These are phyloP conservation scores for Perca fluviatilis DNA, from an alignment of 2,113 vertebrate species.

Conservation along the genomic window DNA sequence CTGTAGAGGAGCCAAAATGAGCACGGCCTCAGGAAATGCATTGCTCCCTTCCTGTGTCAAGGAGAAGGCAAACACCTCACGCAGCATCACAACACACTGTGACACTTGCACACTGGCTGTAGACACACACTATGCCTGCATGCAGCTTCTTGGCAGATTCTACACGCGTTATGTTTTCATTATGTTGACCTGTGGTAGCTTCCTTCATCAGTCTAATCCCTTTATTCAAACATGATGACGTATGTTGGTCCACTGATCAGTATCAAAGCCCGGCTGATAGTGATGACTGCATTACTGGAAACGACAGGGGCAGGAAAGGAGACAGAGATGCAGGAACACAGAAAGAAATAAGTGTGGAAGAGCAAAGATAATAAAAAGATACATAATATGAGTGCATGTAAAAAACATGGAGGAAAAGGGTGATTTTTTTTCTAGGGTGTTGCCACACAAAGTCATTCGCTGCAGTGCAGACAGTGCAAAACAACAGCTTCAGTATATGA, in stretches of 20 bases:
- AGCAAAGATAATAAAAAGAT: conserved; percentile 5
- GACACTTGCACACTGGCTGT: conserved; percentile 8
- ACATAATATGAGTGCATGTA: conserved; percentile 22
- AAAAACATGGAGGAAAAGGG: not conserved
- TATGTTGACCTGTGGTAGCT: conserved; percentile 28
- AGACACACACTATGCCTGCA: conserved; percentile 16
- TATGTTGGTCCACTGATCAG: conserved; percentile 53
- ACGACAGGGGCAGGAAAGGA: conserved; percentile 9
- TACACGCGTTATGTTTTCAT: conserved; percentile 43
- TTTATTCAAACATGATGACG: conserved; percentile 61
- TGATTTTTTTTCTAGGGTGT: conserved; percentile 23
- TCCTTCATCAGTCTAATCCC: conserved; percentile 63
- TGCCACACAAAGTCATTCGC: conserved; percentile 4
- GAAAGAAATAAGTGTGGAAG: conserved; percentile 1
- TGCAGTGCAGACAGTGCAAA: conserved; percentile 24
- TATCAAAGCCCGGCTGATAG: conserved; percentile 56
- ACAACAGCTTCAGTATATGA: conserved; percentile 6
- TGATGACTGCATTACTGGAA: conserved; percentile 52
- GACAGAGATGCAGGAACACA: not conserved
- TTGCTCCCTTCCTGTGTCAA: conserved; percentile 47
- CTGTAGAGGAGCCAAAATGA: conserved; percentile 48
- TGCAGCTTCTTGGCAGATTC: conserved; percentile 11
- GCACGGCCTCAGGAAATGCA: conserved; percentile 39
- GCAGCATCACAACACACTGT: conserved; percentile 23
- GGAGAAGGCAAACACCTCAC: conserved; percentile 48